Conservation (phyloP, 2,113 vertebrate genomes). For the Rutilus rutilus region DNA sequence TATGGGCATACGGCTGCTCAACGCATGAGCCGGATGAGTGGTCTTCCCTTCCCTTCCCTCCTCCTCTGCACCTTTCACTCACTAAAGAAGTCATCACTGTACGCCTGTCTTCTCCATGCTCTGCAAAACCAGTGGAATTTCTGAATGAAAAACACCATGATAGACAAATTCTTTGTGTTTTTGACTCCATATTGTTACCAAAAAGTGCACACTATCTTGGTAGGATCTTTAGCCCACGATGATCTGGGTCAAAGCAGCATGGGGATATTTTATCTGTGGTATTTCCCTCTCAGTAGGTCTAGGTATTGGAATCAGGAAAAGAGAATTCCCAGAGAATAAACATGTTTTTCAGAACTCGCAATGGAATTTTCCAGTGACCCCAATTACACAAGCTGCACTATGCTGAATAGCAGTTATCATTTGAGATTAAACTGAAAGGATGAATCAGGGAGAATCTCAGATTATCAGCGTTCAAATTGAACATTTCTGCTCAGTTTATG, state of each 20-base stretch:
- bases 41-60: constrained; percentile 52
- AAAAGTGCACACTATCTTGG: neutral
- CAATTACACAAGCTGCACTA: constrained; percentile 46
- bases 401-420: constrained; percentile 1
- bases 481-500: neutral
- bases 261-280: constrained; percentile 44
- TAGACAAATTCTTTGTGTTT: neutral
- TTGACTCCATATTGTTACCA: neutral
- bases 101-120: neutral
- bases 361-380: constrained; percentile 69
- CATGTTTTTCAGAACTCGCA: constrained; percentile 71
- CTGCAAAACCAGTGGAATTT: constrained; percentile 3
- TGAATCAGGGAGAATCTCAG: neutral
- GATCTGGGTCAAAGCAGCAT: constrained; percentile 48
- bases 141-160: neutral
- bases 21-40: constrained; percentile 48
- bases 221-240: constrained; percentile 47
- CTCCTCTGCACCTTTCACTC: constrained; percentile 17
- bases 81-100: constrained; percentile 17
- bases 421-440: constrained; percentile 43
- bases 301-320: constrained; percentile 60
- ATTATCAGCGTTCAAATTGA: neutral
- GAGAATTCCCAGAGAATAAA: constrained; percentile 63
- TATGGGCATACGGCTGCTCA: constrained; percentile 53
- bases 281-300: constrained; percentile 13